A percentile compares a stretch with the other conserved stretches of the same genome.
Conservation (phyloP, 2,113 vertebrate species). For the Hippocampus guttulatus region DNA sequence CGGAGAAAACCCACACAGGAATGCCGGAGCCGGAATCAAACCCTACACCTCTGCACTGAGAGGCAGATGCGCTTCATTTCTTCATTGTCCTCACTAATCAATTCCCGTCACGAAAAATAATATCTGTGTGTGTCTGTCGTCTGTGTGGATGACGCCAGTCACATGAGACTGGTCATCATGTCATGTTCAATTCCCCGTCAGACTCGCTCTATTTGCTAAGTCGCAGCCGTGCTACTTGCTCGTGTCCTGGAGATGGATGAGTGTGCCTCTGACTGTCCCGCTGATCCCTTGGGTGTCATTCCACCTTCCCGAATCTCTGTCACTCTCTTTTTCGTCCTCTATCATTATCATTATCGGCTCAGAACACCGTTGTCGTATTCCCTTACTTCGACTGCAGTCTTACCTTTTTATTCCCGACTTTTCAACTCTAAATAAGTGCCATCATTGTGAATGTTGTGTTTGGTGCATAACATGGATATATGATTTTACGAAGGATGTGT, state of each 20-base stretch:
- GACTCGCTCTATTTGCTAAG: conserved; percentile 53
- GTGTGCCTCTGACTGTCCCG: conserved; percentile 47
- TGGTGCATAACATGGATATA: background rate
- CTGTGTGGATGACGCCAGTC: conserved; percentile 8
- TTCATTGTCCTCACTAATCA: conserved; percentile 35
- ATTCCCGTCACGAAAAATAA: conserved; percentile 29
- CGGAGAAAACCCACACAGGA: too few species aligned
- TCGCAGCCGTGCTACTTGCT: conserved; percentile 36
- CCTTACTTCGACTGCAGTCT: conserved; percentile 1
- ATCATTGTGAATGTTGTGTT: background rate
- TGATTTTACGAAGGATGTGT: background rate
- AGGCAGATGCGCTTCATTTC: conserved; percentile 9
- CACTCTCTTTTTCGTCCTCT: conserved; percentile 7
- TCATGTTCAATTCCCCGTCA: conserved; percentile 40
- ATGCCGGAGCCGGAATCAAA: too few species aligned
- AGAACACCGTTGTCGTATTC: conserved; percentile 7
- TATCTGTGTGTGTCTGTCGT: conserved; percentile 10
- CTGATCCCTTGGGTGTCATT: conserved; percentile 49
- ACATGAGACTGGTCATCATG: conserved; percentile 35
- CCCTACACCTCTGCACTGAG: too few species aligned
- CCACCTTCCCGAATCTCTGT: conserved; percentile 36
- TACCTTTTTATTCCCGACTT: background rate
- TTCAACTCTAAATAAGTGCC: background rate
- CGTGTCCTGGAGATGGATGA: conserved; percentile 60
- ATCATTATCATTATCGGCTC: conserved; percentile 21